These are phyloP conservation scores for Turritopsis dohrnii DNA, from an alignment of 30 jellyfish, hydroid and myxozoan genomes.

Conservation along the genomic window DNA sequence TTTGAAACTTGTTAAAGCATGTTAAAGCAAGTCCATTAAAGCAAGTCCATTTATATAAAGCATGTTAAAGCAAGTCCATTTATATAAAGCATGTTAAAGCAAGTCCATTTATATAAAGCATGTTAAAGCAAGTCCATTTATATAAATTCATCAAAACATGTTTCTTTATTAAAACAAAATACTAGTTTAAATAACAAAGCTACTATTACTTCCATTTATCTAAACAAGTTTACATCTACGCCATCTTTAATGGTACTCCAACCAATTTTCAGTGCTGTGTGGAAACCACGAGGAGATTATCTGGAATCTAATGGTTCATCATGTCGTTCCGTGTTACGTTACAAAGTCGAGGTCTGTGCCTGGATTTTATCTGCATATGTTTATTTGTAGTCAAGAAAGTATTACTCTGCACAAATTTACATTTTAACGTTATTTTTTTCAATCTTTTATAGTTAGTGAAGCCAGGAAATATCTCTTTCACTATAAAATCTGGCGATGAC, in stretches of 20 bases:
- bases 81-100: no score
- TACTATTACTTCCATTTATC: neutral
- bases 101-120: no score
- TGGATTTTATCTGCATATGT: no score
- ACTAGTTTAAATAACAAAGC: neutral
- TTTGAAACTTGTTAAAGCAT: no score
- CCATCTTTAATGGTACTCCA: neutral
- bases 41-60: no score
- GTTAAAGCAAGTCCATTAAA: no score
- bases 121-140: no score
- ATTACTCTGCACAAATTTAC: neutral
- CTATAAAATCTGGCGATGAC: slow-evolving; percentile 53
- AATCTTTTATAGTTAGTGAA: slow-evolving; percentile 37
- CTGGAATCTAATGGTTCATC: slow-evolving; percentile 66
- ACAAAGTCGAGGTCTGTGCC: slow-evolving; percentile 15
- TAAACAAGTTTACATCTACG: neutral
- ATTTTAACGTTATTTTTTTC: neutral
- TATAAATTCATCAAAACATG: neutral
- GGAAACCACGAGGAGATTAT: slow-evolving; percentile 58
- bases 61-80: no score
- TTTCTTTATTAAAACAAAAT: neutral
- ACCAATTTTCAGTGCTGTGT: slow-evolving; percentile 29
- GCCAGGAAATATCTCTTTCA: slow-evolving; percentile 50
- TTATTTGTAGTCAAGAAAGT: no score
- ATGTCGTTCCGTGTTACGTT: slow-evolving; percentile 65